These are phyloP conservation scores for Leontocebus nigricollis DNA, from an alignment of 2,797 vertebrate species.

Conservation along the genomic window DNA sequence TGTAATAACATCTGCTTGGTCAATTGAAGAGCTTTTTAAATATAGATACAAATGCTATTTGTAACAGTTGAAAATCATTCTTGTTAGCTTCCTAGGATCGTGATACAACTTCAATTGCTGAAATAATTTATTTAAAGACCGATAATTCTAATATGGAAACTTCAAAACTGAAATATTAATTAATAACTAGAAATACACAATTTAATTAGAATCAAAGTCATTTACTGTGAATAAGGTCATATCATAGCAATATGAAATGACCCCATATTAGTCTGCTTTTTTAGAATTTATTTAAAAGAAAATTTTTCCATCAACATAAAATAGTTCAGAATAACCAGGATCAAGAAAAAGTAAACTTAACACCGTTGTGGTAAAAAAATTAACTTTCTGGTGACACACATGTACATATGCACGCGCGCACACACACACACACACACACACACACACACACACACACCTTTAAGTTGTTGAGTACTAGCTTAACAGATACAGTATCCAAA, in stretches of 20 bases:
- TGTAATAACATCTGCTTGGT: slow-evolving; percentile 69
- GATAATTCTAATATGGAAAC: slow-evolving; percentile 53
- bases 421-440: too few relatives aligned
- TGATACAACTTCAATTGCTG: slow-evolving; percentile 45
- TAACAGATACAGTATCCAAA: neutral
- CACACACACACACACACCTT: neutral
- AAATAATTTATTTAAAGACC: slow-evolving; percentile 54
- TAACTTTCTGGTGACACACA: neutral
- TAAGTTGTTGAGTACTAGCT: neutral
- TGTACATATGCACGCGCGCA: too few relatives aligned
- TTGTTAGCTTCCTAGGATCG: neutral
- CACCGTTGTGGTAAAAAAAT: neutral
- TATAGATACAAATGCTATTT: slow-evolving; percentile 61
- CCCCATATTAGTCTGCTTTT: slow-evolving; percentile 4
- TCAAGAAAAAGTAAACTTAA: slow-evolving; percentile 18
- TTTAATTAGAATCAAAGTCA: slow-evolving; percentile 52
- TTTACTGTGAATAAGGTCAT: neutral
- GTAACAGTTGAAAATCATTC: slow-evolving; percentile 53
- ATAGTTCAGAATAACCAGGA: neutral
- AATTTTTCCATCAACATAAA: neutral
- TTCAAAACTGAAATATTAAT: slow-evolving; percentile 57
- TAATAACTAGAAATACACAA: slow-evolving; percentile 47
- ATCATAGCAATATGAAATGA: slow-evolving; percentile 28
- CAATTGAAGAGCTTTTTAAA: slow-evolving; percentile 67
- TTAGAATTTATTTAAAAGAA: slow-evolving; percentile 3